phyloP scores from a whole-genome alignment of 2,888 invertebrate genomes.

The Cerceris rybyensis region DNA sequence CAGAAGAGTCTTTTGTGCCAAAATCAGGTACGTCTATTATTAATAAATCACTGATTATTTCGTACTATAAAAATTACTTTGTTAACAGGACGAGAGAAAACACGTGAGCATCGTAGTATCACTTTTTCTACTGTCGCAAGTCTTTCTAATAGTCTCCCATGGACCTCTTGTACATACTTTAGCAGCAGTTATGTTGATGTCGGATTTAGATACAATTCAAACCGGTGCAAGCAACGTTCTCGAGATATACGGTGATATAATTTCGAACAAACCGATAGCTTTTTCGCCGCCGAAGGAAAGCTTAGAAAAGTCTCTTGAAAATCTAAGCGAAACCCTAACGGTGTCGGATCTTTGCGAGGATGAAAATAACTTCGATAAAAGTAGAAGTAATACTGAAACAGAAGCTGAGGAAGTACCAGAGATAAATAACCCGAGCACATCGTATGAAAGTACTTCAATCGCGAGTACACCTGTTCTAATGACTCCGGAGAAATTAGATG shows the following conservation, averaged over 20 bases:
- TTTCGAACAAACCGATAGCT: constrained; percentile 83
- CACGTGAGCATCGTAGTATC: constrained; percentile 91
- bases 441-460: constrained; percentile 41
- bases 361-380: constrained; percentile 28
- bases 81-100: constrained; percentile 76
- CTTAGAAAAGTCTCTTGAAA: constrained; percentile 89
- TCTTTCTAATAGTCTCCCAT: constrained; percentile 96
- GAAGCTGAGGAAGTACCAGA: constrained; percentile 32
- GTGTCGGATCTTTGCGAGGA: constrained; percentile 46
- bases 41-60: constrained; percentile 1
- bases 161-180: constrained; percentile 94
- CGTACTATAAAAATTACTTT: constrained; percentile 6
- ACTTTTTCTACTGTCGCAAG: constrained; percentile 95
- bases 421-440: constrained; percentile 61
- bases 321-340: constrained; percentile 70
- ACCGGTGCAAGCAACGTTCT: constrained; percentile 87
- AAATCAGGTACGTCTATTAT: constrained; percentile 78
- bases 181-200: constrained; percentile 94
- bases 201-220: constrained; percentile 88
- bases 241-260: constrained; percentile 85
- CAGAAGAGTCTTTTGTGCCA: constrained; percentile 72
- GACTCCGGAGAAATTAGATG: constrained; percentile 40
- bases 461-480: constrained; percentile 29
- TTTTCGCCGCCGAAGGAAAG: constrained; percentile 89
- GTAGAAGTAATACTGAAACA: constrained; percentile 24